Evolutionary conservation across 2,888 invertebrate species (phyloP).

Genomic region (Mallateleia sp.): DNA sequence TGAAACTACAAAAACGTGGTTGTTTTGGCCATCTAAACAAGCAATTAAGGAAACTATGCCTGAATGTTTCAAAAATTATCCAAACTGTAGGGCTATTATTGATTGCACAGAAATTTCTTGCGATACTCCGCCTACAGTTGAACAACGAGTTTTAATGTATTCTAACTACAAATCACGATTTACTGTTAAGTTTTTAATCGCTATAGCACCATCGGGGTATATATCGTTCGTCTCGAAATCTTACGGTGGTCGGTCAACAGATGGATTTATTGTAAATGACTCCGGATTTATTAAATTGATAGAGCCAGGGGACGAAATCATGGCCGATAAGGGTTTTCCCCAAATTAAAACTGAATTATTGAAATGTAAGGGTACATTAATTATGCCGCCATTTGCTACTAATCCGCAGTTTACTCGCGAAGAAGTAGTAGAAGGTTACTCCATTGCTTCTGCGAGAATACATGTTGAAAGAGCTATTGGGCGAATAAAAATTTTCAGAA

Average conservation of each 20-base stretch:
- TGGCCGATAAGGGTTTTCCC: conserved; percentile 48
- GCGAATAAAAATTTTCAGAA: conserved; percentile 64
- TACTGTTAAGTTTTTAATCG: conserved; percentile 78
- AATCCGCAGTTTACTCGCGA: conserved; percentile 65
- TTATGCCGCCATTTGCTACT: conserved; percentile 75
- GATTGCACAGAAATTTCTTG: conserved; percentile 70
- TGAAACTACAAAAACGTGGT: too few species aligned
- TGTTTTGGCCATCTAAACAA: too few species aligned
- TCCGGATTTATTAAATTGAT: conserved; percentile 79
- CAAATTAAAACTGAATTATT: conserved; percentile 4
- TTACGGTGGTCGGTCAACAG: conserved; percentile 78
- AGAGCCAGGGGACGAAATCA: conserved; percentile 71
- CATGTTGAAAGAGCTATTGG: conserved; percentile 69
- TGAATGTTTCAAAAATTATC: too few species aligned
- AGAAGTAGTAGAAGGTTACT: conserved; percentile 65
- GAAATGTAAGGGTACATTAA: conserved; percentile 62
- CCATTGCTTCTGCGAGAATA: conserved; percentile 73
- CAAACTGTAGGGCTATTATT: conserved; percentile 73
- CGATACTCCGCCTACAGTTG: conserved; percentile 66
- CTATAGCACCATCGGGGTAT: conserved; percentile 74
- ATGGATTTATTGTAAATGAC: conserved; percentile 78
- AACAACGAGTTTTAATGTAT: conserved; percentile 75
- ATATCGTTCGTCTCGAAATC: conserved; percentile 80
- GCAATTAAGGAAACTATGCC: too few species aligned
- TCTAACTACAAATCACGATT: conserved; percentile 74